phyloP scores from a whole-genome alignment of 2,797 vertebrate species.

The Phrynocephalus guinanensis region DNA sequence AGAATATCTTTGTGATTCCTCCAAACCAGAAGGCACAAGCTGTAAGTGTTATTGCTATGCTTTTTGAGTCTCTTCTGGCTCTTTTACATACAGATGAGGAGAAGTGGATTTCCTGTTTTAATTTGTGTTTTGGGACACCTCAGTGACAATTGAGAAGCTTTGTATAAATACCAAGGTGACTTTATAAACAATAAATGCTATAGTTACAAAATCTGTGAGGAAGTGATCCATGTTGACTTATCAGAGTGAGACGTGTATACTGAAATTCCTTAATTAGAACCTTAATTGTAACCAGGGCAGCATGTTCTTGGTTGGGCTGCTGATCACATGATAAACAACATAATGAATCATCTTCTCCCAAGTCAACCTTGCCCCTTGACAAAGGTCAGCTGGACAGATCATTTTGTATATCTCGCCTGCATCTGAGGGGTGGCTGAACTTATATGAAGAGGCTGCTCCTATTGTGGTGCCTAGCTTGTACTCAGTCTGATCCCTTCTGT shows the following conservation, averaged over 20 bases:
- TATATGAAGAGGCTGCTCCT: not conserved
- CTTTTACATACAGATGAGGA: not conserved
- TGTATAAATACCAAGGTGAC: not conserved
- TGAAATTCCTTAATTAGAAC: not conserved
- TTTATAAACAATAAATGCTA: not conserved
- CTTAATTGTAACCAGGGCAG: not conserved
- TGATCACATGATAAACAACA: not conserved
- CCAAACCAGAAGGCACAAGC: slow-evolving; percentile 92
- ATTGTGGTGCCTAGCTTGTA: not conserved
- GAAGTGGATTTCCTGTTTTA: not conserved
- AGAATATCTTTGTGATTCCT: slow-evolving; percentile 92
- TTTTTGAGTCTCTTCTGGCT: slow-evolving; percentile 19
- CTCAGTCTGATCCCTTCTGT: not conserved
- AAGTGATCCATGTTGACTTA: not conserved
- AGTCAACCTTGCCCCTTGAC: too few species aligned
- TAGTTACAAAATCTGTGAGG: not conserved
- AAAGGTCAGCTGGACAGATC: not conserved
- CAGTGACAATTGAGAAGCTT: not conserved
- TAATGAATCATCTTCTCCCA: not conserved
- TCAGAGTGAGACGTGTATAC: not conserved
- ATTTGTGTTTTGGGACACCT: not conserved
- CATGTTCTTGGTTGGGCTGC: not conserved
- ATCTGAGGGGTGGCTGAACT: not conserved
- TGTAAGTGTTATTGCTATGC: slow-evolving; percentile 79
- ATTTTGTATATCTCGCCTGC: not conserved